Evolutionary conservation across 2,888 invertebrate species (phyloP).

Genomic region (Acleris emargana): DNA sequence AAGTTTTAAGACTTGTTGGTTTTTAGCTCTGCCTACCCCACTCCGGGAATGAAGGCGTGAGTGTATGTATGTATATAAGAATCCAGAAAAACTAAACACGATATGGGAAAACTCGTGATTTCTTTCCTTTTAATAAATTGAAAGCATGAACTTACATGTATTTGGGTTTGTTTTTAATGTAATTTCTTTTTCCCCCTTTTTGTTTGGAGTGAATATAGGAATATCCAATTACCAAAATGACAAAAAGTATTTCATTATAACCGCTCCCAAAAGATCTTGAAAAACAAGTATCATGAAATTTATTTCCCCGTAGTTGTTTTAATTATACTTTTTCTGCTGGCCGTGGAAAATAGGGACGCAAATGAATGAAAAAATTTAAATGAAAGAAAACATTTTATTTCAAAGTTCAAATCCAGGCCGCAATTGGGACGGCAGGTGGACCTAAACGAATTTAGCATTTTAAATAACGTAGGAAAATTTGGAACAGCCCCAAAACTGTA

Average conservation of each 20-base stretch:
- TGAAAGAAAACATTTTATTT: slow-evolving; percentile 21
- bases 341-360: slow-evolving; percentile 15
- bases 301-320: slow-evolving; percentile 11
- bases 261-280: neutral
- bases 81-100: too few relatives aligned
- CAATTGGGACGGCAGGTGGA: slow-evolving; percentile 26
- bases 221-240: too few relatives aligned
- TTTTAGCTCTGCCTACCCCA: too few relatives aligned
- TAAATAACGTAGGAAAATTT: slow-evolving; percentile 18
- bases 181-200: too few relatives aligned
- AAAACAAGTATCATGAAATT: neutral
- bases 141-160: too few relatives aligned
- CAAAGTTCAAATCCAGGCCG: slow-evolving; percentile 3
- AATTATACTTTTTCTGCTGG: slow-evolving; percentile 13
- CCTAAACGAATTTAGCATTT: slow-evolving; percentile 17
- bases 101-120: too few relatives aligned
- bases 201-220: too few relatives aligned
- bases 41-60: too few relatives aligned
- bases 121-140: too few relatives aligned
- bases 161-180: too few relatives aligned
- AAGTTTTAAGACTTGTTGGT: too few relatives aligned
- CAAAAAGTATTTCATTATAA: neutral
- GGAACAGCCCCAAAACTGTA: slow-evolving; percentile 17
- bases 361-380: slow-evolving; percentile 24
- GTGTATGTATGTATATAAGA: too few relatives aligned